A percentile compares a stretch with the other conserved stretches of the same genome.
phyloP scores from a whole-genome alignment of 2,888 invertebrate genomes.

The Saturnia pavonia region DNA sequence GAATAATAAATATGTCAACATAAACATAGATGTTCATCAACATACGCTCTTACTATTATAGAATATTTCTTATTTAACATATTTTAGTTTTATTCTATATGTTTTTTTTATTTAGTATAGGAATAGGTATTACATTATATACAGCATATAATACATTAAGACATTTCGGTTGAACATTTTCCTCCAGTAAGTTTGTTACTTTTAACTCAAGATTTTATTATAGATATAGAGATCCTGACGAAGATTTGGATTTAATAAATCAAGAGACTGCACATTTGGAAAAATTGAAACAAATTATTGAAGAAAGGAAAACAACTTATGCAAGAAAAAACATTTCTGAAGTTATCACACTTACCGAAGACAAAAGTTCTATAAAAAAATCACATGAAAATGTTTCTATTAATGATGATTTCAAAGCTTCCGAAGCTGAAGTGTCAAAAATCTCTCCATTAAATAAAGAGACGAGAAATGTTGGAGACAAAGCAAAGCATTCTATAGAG shows the following conservation, averaged over 20 bases:
- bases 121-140: too few species aligned
- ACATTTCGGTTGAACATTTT: background rate
- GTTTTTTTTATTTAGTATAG: too few species aligned
- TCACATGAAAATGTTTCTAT: constrained; percentile 42
- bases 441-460: constrained; percentile 23
- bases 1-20: background rate
- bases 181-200: background rate
- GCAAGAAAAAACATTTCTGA: constrained; percentile 46
- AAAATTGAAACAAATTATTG: constrained; percentile 82
- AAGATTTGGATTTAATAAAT: constrained; percentile 55
- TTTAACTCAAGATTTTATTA: background rate
- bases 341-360: constrained; percentile 35
- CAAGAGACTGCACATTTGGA: constrained; percentile 82
- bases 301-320: constrained; percentile 74
- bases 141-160: too few species aligned
- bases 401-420: constrained; percentile 32
- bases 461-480: constrained; percentile 29
- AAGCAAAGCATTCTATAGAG: constrained; percentile 49
- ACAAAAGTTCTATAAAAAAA: constrained; percentile 22
- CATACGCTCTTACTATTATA: too few species aligned
- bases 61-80: too few species aligned
- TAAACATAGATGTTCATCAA: too few species aligned
- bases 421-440: constrained; percentile 27
- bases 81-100: background rate
- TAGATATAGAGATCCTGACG: constrained; percentile 74